A percentile compares a stretch with the other conserved stretches of the same genome.
phyloP scores from a whole-genome alignment of 2,797 vertebrate genomes.

The Rhincodon typus region DNA sequence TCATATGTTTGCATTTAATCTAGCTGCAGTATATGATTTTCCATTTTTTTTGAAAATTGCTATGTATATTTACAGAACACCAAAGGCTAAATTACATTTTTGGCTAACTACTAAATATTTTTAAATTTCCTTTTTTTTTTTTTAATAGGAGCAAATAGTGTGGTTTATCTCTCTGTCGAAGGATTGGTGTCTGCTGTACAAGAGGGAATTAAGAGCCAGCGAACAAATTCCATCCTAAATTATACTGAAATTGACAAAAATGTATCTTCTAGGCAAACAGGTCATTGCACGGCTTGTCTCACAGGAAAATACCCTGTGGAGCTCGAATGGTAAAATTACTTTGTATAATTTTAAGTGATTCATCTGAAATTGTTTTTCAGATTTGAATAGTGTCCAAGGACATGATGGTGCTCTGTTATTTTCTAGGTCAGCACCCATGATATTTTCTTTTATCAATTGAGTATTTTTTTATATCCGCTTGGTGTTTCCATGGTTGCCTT shows the following conservation, averaged over 20 bases:
- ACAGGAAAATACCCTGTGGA: constrained; percentile 92
- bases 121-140: neutral
- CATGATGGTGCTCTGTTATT: neutral
- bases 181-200: constrained; percentile 85
- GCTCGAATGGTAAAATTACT: constrained; percentile 75
- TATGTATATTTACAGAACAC: neutral
- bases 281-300: constrained; percentile 91
- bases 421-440: neutral
- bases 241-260: constrained; percentile 51
- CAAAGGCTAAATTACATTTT: neutral
- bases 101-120: neutral
- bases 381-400: neutral
- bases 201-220: constrained; percentile 61
- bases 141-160: constrained; percentile 80
- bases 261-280: constrained; percentile 51
- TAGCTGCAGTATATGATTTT: neutral
- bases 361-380: constrained; percentile 39
- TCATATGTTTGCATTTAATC: no score
- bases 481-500: neutral
- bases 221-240: constrained; percentile 54
- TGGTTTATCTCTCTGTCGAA: constrained; percentile 87
- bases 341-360: constrained; percentile 16
- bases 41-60: neutral
- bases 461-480: neutral
- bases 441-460: neutral